Evolutionary conservation across 2,888 invertebrate genomes (phyloP).

Genomic region (Diploptera punctata): DNA sequence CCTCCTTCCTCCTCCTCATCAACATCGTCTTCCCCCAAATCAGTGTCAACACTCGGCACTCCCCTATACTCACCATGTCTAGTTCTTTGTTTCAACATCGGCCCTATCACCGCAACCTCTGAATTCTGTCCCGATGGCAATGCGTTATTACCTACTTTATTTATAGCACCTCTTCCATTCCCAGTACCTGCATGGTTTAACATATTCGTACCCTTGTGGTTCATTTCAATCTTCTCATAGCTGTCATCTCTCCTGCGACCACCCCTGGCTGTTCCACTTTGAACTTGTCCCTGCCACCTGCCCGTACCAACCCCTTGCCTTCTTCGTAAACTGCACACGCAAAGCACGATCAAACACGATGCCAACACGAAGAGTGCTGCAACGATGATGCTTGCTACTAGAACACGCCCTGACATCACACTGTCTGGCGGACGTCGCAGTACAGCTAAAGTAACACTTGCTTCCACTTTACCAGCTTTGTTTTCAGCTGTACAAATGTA

Average conservation of each 20-base stretch:
- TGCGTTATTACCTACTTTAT: slow-evolving; percentile 9
- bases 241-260: slow-evolving; percentile 62
- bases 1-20: slow-evolving; percentile 63
- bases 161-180: neutral
- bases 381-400: slow-evolving; percentile 72
- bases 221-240: slow-evolving; percentile 82
- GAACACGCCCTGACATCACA: slow-evolving; percentile 64
- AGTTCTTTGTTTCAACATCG: slow-evolving; percentile 21
- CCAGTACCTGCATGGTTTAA: slow-evolving; percentile 50
- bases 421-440: slow-evolving; percentile 52
- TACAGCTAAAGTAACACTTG: slow-evolving; percentile 74
- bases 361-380: slow-evolving; percentile 71
- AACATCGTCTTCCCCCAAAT: slow-evolving; percentile 33
- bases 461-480: slow-evolving; percentile 78
- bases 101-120: slow-evolving; percentile 39
- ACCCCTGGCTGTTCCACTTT: slow-evolving; percentile 46
- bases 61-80: slow-evolving; percentile 66
- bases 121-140: slow-evolving; percentile 17
- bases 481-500: slow-evolving; percentile 83
- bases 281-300: slow-evolving; percentile 51
- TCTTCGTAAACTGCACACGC: slow-evolving; percentile 66
- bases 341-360: slow-evolving; percentile 70
- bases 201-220: slow-evolving; percentile 60
- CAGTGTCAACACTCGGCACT: slow-evolving; percentile 69
- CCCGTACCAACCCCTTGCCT: slow-evolving; percentile 59